Base-by-base conservation (phyloP, 2,113 vertebrate genomes). In the Hippocampus mohnikei region DNA sequence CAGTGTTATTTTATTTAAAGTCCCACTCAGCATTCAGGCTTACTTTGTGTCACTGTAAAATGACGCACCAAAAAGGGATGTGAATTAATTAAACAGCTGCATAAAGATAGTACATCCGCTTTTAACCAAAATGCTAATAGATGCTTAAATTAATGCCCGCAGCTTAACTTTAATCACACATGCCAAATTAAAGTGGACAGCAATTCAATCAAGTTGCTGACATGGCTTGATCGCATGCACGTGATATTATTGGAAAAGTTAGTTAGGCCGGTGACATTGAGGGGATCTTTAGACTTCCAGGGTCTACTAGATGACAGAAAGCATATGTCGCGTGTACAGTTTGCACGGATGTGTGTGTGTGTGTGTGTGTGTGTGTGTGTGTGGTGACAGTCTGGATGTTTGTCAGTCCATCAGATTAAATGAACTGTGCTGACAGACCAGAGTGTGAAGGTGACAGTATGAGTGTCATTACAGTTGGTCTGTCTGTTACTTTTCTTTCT, bases 111-210 rank as follows among this genome's bases (percentile, higher is more conserved):
- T 71, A 72, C 72, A 88, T 84, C 79, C 81, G 73, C 81, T 87
- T 81, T 89, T 88, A 84, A 82, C 82, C 84, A 55, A 80, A 79
- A 89, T 87, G 66, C 29, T 68, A 74, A 25, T 75, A 69, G 50
- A 64, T 40, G 42, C 50, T 69, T 9, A 42, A 69, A 41, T 25
- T 12, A 48, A 29, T 46, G 64, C n/a, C 42, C 3, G 7, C 50
- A 67, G 8, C 60, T 72, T 10, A 63, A 70, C 53, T 83, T 83
- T 78, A 66, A 81, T 85, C 46, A 83, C 67, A 74, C 55, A 33
- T 33, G n/a, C 33, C 18, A 16, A 81, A 83, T 81, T 73, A 79
- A 76, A 69, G 53, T 23, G 65, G 59, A 71, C 50, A 70, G 77
- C 73, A 80, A 58, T 82, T 84, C 53, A 83, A 81, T 88, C 80